phyloP scores from a whole-genome alignment of 2,113 vertebrate species.

The Dunckerocampus dactyliophorus region DNA sequence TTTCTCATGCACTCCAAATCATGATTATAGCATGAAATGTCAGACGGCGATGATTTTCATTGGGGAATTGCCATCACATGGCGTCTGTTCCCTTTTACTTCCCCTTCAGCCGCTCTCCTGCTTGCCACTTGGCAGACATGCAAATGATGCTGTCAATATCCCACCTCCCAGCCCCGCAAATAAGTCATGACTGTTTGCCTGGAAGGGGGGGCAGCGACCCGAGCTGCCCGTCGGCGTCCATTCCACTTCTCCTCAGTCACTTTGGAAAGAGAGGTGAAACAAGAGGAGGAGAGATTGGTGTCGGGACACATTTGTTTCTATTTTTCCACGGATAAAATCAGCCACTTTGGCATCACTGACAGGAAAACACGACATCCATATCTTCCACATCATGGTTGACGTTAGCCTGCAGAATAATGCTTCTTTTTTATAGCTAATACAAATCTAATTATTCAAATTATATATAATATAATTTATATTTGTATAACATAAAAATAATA shows the following conservation, averaged over 20 bases:
- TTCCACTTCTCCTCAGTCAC: constrained; percentile 56
- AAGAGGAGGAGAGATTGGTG: constrained; percentile 22
- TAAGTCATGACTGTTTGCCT: constrained; percentile 55
- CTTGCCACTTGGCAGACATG: constrained; percentile 62
- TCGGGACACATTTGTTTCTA: constrained; percentile 28
- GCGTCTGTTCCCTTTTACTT: constrained; percentile 44
- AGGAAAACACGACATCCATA: neutral
- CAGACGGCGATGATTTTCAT: constrained; percentile 35
- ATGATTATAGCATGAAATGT: neutral
- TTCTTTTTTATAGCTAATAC: no score
- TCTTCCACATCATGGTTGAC: constrained; percentile 4
- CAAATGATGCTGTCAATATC: constrained; percentile 66
- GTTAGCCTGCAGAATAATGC: no score
- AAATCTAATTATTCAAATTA: no score
- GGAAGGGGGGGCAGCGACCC: constrained; percentile 65
- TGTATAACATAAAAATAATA: no score
- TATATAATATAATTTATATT: no score
- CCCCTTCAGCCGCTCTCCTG: constrained; percentile 42
- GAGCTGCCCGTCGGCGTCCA: constrained; percentile 60
- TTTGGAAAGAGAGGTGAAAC: constrained; percentile 40
- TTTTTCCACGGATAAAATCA: constrained; percentile 41
- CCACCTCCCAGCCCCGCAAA: constrained; percentile 49
- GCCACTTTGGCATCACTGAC: constrained; percentile 41
- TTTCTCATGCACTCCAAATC: no score
- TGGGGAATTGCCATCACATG: constrained; percentile 54